Evolutionary conservation across 2,888 invertebrate genomes (phyloP).

Genomic region (Aporophyla nigra): DNA sequence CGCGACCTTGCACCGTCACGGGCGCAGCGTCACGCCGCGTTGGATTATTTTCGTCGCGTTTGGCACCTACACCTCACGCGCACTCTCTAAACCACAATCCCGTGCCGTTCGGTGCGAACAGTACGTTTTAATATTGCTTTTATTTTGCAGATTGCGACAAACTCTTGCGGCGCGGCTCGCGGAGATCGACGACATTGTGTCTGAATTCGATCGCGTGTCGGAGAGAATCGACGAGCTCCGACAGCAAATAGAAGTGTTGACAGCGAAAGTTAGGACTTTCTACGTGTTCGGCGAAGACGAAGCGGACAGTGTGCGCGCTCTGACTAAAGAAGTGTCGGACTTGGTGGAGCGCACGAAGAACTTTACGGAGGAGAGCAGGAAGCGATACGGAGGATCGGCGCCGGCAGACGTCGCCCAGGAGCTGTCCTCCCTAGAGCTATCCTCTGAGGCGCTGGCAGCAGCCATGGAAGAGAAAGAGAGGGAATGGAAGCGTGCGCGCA

Average conservation of each 20-base stretch:
- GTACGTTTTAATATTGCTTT: conserved; percentile 75
- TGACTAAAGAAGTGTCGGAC: conserved; percentile 91
- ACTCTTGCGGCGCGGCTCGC: conserved; percentile 94
- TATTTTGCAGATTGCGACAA: conserved; percentile 94
- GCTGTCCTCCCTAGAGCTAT: conserved; percentile 95
- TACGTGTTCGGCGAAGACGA: conserved; percentile 95
- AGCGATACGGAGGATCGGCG: conserved; percentile 92
- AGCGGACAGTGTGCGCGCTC: conserved; percentile 90
- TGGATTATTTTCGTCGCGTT: conserved; percentile 88
- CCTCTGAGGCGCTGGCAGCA: conserved; percentile 94
- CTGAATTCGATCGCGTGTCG: conserved; percentile 94
- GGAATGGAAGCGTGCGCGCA: conserved; percentile 96
- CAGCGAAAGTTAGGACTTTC: conserved; percentile 93
- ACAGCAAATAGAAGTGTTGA: conserved; percentile 92
- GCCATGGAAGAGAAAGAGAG: conserved; percentile 97
- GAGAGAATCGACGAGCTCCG: conserved; percentile 93
- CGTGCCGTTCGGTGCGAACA: conserved; percentile 73
- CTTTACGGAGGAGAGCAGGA: conserved; percentile 91
- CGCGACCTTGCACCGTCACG: conserved; percentile 88
- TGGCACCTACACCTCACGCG: conserved; percentile 84
- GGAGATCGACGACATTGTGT: conserved; percentile 94
- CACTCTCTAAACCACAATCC: conserved; percentile 76
- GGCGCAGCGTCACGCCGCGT: conserved; percentile 86
- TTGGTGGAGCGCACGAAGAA: conserved; percentile 90
- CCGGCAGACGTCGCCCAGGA: conserved; percentile 95